These are phyloP conservation scores for Montipora foliosa DNA, from an alignment of 64 coral and sea anemone species.

Conservation along the genomic window DNA sequence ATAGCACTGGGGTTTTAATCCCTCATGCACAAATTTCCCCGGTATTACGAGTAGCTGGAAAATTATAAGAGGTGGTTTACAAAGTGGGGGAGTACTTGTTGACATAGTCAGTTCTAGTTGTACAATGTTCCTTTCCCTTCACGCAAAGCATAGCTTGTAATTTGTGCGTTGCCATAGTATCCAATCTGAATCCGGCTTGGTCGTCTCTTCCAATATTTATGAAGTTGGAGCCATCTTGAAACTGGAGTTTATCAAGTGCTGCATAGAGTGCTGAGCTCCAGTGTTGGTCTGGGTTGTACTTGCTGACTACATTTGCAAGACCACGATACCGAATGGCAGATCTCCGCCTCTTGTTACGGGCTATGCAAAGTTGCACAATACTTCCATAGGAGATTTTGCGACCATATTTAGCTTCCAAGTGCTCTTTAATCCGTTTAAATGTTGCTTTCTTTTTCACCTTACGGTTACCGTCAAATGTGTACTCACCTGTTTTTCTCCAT, in stretches of 20 bases:
- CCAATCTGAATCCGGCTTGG: conserved; percentile 72
- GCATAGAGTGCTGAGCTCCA: conserved; percentile 62
- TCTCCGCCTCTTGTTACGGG: conserved; percentile 41
- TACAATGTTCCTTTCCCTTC: not conserved
- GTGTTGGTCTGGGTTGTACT: conserved; percentile 67
- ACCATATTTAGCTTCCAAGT: conserved; percentile 1
- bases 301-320: conserved; percentile 36
- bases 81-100: conserved; percentile 59
- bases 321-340: conserved; percentile 37
- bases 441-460: conserved; percentile 61
- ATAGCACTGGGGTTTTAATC: conserved; percentile 8
- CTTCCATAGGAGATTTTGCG: conserved; percentile 30
- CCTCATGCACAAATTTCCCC: conserved; percentile 32
- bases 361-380: conserved; percentile 62
- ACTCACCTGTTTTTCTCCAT: conserved; percentile 36
- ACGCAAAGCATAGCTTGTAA: conserved; percentile 44
- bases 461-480: conserved; percentile 63
- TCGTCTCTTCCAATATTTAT: conserved; percentile 57
- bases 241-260: not conserved
- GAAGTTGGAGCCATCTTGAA: conserved; percentile 21
- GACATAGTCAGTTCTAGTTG: conserved; percentile 56
- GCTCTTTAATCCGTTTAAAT: conserved; percentile 55
- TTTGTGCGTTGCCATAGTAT: conserved; percentile 55
- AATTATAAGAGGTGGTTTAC: conserved; percentile 64
- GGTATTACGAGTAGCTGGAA: conserved; percentile 8